These are phyloP conservation scores for Cepphus grylle DNA, from an alignment of 2,113 vertebrate genomes.

Conservation along the genomic window DNA sequence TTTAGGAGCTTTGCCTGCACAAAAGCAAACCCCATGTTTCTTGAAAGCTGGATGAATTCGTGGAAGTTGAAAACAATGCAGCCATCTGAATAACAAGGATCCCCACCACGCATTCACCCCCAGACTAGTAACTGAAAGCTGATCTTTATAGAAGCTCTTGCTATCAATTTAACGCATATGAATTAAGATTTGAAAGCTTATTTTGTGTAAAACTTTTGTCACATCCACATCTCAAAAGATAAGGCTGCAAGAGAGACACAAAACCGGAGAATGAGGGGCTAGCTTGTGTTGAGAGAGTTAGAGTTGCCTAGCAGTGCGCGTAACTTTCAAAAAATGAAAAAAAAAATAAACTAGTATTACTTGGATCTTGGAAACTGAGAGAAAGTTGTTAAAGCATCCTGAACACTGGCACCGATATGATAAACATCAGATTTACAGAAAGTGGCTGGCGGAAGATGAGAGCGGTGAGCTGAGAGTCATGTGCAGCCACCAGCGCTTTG, in stretches of 20 bases:
- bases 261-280: background rate
- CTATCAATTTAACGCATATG: background rate
- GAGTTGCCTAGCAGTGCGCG: background rate
- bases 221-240: background rate
- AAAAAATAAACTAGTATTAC: background rate
- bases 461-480: background rate
- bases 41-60: background rate
- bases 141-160: background rate
- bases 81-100: background rate
- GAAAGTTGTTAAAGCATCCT: background rate
- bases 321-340: background rate
- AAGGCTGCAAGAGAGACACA: background rate
- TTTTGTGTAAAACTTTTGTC: background rate
- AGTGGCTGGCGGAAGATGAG: background rate
- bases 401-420: background rate
- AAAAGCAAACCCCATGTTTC: background rate
- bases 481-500: background rate
- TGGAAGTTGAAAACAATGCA: background rate
- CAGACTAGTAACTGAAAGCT: background rate
- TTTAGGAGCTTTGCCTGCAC: background rate
- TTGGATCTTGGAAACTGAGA: background rate
- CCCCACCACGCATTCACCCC: background rate
- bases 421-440: background rate
- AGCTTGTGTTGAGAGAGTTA: background rate
- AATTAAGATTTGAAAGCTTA: background rate